Base-by-base conservation (phyloP, 2,113 vertebrate genomes). In the Gorsachius goisagi region DNA sequence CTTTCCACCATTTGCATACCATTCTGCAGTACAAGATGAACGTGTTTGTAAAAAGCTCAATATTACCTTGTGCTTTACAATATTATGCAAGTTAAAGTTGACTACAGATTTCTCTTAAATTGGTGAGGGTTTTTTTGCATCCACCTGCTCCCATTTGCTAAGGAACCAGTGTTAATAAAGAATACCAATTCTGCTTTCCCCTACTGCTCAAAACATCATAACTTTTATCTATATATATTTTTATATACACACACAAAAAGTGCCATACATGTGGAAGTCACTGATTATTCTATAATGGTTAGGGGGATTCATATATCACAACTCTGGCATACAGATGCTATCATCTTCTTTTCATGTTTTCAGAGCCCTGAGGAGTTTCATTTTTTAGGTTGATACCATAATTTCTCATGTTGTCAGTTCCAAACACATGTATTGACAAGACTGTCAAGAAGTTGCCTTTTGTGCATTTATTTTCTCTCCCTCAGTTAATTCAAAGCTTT, bases 361-460 rank as follows among this genome's bases (percentile, higher is more conserved):
- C 88, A 90, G 71, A 96, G 67, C 93, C 95, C 63, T 14, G 44
- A 91, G 91, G 88, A 88, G 69, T 92, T 95, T 75, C 47, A 86
- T 95, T 87, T 96, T 93, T 96, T 83, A 96, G 52, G n/a, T 15
- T 79, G 89, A 86, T 93, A 60, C 37, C 58, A 39, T 83, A 76
- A 96, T 97, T 97, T 83, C 85, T 97, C 94, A 95, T 79, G 62
- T 45, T 94, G 95, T 87, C 95, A 90, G 73, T 89, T 90, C 85
- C 85, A 93, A 96, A 91, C 41, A 62, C 3, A 6, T 60, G 32
- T 95, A 95, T 97, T 96, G 97, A 96, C 95, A 96, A 90, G 67
- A 44, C 84, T 94, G 88, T 87, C 94, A 97, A 85, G 73, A 86
- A 94, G 56, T 56, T 69, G 16, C 58, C 52, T 95, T 90, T 75